Conservation (phyloP, 1,140 invertebrate species). For the Caerostris extrusa region DNA sequence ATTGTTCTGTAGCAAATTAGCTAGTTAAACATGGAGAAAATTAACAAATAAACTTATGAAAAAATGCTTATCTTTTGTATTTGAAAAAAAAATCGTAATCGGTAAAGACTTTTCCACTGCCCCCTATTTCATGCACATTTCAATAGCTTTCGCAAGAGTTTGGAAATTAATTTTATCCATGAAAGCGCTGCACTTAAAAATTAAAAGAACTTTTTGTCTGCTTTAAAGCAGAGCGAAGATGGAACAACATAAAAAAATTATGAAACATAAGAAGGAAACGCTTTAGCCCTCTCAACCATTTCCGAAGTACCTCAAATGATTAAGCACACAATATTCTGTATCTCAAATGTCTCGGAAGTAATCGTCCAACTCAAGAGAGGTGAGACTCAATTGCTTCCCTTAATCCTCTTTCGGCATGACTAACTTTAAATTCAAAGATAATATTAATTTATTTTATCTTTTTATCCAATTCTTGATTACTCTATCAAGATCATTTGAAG, state of each 20-base stretch:
- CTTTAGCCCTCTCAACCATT: background rate
- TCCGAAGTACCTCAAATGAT: background rate
- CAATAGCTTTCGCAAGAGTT: no score
- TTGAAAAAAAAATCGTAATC: no score
- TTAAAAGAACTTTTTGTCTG: background rate
- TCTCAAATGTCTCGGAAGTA: background rate
- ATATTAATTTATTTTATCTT: slow-evolving; percentile 37
- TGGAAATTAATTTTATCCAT: background rate
- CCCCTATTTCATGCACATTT: no score
- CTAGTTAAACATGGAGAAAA: no score
- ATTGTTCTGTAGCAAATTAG: no score
- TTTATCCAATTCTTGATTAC: background rate
- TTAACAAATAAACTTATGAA: no score
- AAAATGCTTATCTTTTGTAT: no score
- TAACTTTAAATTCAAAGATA: slow-evolving; percentile 6
- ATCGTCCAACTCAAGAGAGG: background rate
- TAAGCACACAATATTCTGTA: background rate
- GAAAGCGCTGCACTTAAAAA: background rate
- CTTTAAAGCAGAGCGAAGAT: background rate
- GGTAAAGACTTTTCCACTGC: no score
- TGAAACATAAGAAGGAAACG: background rate
- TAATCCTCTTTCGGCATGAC: slow-evolving; percentile 2
- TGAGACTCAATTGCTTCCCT: slow-evolving; percentile 20
- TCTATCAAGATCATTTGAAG: background rate
- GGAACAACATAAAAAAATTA: background rate